Conservation (phyloP, 2,888 invertebrate species). For the Xestia c-nigrum region DNA sequence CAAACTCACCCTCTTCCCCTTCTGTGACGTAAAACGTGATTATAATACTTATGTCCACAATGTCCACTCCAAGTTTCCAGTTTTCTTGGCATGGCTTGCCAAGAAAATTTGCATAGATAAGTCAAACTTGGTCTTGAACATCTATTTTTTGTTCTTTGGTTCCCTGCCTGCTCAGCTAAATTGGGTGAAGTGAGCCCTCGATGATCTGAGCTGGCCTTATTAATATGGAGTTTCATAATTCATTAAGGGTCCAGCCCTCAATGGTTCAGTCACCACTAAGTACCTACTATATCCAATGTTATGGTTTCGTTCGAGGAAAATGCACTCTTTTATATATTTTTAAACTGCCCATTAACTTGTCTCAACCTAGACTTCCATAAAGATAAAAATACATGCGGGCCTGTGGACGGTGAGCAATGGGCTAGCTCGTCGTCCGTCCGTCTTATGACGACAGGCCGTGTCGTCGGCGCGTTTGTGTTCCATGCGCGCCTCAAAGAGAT, state of each 20-base stretch:
- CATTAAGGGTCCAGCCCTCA: neutral
- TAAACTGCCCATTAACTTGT: neutral
- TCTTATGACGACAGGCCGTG: too few species aligned
- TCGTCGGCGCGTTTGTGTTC: too few species aligned
- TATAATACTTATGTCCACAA: neutral
- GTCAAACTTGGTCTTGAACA: neutral
- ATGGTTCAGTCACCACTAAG: neutral
- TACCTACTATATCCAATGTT: neutral
- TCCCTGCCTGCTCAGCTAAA: neutral
- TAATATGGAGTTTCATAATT: neutral
- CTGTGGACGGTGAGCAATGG: too few species aligned
- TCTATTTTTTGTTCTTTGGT: neutral
- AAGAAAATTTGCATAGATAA: neutral
- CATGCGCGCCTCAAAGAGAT: too few species aligned
- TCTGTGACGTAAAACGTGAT: conserved; percentile 23
- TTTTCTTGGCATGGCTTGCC: neutral
- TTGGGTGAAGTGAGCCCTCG: neutral
- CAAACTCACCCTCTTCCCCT: neutral
- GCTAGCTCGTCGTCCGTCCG: too few species aligned
- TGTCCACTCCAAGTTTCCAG: neutral
- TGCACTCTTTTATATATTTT: neutral
- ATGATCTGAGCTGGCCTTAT: neutral
- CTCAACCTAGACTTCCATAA: neutral
- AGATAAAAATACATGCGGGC: neutral
- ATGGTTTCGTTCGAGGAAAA: neutral